phyloP scores from a whole-genome alignment of 2,888 invertebrate species.

The Melanophora roralis region DNA sequence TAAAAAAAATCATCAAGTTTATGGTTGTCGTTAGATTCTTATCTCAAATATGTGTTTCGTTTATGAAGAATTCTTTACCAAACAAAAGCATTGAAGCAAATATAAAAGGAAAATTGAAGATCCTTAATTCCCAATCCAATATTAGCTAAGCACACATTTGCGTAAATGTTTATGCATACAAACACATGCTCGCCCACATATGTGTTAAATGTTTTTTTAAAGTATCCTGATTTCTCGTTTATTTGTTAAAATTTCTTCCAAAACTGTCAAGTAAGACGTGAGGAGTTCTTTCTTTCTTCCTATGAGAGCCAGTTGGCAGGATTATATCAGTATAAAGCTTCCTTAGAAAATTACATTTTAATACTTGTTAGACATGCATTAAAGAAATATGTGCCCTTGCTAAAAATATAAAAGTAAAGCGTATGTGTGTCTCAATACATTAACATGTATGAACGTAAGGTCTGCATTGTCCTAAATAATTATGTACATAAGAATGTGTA shows the following conservation, averaged over 20 bases:
- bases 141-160: not conserved
- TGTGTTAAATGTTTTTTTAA: not conserved
- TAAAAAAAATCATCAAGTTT: too few relatives aligned
- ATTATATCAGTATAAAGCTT: slow-evolving; percentile 30
- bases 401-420: not conserved
- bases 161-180: not conserved
- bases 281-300: not conserved
- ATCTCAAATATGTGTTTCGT: too few relatives aligned
- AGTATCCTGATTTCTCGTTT: not conserved
- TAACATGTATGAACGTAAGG: not conserved
- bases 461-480: not conserved
- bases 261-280: slow-evolving; percentile 8
- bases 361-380: slow-evolving; percentile 44
- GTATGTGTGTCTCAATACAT: not conserved
- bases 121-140: too few relatives aligned
- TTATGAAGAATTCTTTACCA: too few relatives aligned
- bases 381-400: slow-evolving; percentile 2
- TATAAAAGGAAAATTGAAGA: too few relatives aligned
- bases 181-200: not conserved
- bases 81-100: too few relatives aligned
- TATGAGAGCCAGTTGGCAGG: slow-evolving; percentile 15
- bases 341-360: slow-evolving; percentile 26
- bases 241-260: not conserved
- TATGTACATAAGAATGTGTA: not conserved
- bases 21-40: too few relatives aligned